A percentile compares a stretch with the other conserved stretches of the same genome.
Conservation (phyloP, 2,113 vertebrate genomes). For the Corythaeola cristata region DNA sequence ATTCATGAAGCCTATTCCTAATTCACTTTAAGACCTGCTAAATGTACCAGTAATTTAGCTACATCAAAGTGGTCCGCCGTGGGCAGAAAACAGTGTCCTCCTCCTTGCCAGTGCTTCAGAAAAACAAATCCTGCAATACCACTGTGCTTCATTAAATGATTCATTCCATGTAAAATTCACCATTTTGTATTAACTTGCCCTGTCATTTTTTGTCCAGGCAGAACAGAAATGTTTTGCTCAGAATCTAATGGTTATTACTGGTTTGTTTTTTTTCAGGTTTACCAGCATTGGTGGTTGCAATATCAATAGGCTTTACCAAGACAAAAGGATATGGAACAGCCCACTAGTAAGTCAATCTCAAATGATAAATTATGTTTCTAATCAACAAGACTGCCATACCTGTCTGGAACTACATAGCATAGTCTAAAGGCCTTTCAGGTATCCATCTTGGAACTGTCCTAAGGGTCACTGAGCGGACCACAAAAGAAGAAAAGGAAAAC, state of each 20-base stretch:
- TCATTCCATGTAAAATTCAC: neutral
- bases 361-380: slow-evolving; percentile 22
- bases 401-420: neutral
- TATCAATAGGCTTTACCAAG: slow-evolving; percentile 99
- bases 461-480: neutral
- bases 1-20: slow-evolving; percentile 55
- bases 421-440: neutral
- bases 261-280: slow-evolving; percentile 82
- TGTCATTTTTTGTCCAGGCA: neutral
- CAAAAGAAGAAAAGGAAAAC: neutral
- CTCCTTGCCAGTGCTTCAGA: neutral
- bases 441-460: neutral
- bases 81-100: slow-evolving; percentile 43
- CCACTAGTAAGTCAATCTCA: slow-evolving; percentile 90
- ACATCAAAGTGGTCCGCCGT: slow-evolving; percentile 54
- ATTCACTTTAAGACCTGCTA: slow-evolving; percentile 79
- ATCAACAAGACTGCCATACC: neutral
- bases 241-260: neutral
- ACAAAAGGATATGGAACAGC: slow-evolving; percentile 98
- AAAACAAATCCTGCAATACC: slow-evolving; percentile 9
- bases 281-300: slow-evolving; percentile 96
- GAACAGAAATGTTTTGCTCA: neutral
- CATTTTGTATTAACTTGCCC: neutral
- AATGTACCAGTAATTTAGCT: slow-evolving; percentile 85
- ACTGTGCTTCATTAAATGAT: slow-evolving; percentile 17